Evolutionary conservation across 2,113 vertebrate genomes (phyloP).

Genomic region (Caretta caretta): DNA sequence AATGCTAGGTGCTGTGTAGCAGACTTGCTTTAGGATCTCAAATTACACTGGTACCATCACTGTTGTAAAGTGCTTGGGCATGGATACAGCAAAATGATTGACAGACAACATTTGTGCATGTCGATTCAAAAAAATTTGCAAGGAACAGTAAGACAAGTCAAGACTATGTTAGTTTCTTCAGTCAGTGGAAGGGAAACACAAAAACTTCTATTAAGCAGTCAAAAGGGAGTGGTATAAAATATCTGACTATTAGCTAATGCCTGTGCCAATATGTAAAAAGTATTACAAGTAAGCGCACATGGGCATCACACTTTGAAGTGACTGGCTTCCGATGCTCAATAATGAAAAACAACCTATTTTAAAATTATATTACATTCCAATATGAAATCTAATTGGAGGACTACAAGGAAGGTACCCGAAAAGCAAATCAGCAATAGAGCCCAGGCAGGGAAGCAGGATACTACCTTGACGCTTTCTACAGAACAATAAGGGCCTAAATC

Average conservation of each 20-base stretch:
- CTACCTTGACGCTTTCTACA: neutral
- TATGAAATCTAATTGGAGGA: neutral
- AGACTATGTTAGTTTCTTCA: neutral
- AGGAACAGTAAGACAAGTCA: neutral
- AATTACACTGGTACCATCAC: neutral
- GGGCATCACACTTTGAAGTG: neutral
- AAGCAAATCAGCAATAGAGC: neutral
- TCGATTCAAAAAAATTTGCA: too few relatives aligned
- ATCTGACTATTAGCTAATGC: fast-evolving
- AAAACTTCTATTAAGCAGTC: neutral
- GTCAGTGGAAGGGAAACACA: neutral
- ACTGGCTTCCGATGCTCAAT: neutral
- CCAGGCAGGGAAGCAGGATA: neutral
- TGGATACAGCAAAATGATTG: neutral
- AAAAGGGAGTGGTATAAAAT: neutral
- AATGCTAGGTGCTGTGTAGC: too few relatives aligned
- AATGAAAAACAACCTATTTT: neutral
- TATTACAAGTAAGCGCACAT: neutral
- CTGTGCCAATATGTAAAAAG: neutral
- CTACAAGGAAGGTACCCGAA: neutral
- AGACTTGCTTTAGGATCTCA: too few relatives aligned
- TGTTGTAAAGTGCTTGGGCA: neutral
- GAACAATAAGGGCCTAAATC: neutral
- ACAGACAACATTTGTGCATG: neutral
- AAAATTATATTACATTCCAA: neutral